Evolutionary conservation across 2,888 invertebrate species (phyloP).

Genomic region (Plagodis pulveraria): DNA sequence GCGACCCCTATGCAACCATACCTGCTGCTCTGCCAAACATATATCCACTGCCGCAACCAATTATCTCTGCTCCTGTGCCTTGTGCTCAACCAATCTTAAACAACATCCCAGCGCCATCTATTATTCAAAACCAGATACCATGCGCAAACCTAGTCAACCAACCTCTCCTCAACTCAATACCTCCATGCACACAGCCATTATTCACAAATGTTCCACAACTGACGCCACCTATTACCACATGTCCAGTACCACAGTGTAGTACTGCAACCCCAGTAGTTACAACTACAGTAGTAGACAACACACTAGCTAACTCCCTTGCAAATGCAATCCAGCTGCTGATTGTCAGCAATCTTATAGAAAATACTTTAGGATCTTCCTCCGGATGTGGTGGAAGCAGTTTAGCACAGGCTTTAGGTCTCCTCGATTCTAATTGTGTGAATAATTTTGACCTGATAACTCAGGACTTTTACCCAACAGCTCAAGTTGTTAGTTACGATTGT

Average conservation of each 20-base stretch:
- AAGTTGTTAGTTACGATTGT: constrained; percentile 15
- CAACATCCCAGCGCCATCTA: constrained; percentile 11
- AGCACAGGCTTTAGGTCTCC: constrained; percentile 3
- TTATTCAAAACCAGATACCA: constrained; percentile 14
- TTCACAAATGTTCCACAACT: constrained; percentile 24
- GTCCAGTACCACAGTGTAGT: constrained; percentile 8
- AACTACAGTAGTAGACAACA: constrained; percentile 61
- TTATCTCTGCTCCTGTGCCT: background rate
- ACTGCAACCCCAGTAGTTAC: constrained; percentile 36
- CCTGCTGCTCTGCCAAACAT: constrained; percentile 2
- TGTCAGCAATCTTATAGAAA: constrained; percentile 60
- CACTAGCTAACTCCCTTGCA: constrained; percentile 60
- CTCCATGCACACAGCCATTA: constrained; percentile 8
- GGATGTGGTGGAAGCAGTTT: background rate
- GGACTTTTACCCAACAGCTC: constrained; percentile 23
- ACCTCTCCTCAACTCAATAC: constrained; percentile 4
- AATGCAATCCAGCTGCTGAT: constrained; percentile 66
- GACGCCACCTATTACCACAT: constrained; percentile 34
- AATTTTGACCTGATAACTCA: constrained; percentile 21
- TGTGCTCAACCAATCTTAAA: constrained; percentile 16
- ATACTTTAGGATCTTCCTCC: constrained; percentile 26
- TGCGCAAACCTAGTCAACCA: constrained; percentile 1
- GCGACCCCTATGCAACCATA: constrained; percentile 3
- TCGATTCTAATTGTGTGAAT: constrained; percentile 18
- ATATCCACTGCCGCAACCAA: background rate